Conservation (phyloP, 2,888 invertebrate species). For the Leptinotarsa haldemani region DNA sequence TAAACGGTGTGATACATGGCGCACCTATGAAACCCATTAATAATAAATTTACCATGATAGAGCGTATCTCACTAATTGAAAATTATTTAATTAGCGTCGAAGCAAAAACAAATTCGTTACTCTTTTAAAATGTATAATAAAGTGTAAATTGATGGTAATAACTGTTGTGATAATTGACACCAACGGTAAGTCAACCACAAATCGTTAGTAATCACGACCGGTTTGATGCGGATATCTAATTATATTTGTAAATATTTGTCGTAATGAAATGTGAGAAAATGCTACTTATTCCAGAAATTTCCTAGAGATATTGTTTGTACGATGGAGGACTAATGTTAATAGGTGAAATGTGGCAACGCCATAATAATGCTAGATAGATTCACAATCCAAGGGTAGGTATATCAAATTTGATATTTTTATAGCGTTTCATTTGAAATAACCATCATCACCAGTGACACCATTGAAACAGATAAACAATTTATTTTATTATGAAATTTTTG, state of each 20-base stretch:
- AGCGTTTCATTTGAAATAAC: no score
- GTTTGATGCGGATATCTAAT: conserved; percentile 11
- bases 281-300: not conserved
- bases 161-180: conserved; percentile 28
- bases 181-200: conserved; percentile 17
- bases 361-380: no score
- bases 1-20: not conserved
- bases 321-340: no score
- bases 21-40: conserved; percentile 8
- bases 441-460: no score
- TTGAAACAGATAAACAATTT: no score
- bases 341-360: no score
- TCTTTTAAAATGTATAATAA: conserved; percentile 18
- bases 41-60: not conserved
- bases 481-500: no score
- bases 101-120: conserved; percentile 24
- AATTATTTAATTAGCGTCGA: conserved; percentile 20
- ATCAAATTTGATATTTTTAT: no score
- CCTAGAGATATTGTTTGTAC: not conserved
- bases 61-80: conserved; percentile 12
- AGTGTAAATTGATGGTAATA: conserved; percentile 21
- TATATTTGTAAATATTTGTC: conserved; percentile 14
- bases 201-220: conserved; percentile 23
- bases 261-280: not conserved
- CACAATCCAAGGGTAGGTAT: no score